phyloP scores from a whole-genome alignment of 2,113 vertebrate species.

The Orthonyx spaldingii region DNA sequence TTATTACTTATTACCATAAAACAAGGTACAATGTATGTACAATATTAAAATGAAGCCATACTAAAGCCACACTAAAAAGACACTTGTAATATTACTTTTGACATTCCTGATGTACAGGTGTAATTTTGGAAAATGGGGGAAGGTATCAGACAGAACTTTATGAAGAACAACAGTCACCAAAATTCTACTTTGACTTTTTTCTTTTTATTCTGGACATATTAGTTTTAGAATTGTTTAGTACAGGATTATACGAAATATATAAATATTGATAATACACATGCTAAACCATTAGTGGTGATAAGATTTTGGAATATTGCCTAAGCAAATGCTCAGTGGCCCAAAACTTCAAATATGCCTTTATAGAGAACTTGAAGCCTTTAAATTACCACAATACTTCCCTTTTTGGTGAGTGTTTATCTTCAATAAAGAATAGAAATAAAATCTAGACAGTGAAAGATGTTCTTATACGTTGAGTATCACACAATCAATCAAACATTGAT shows the following conservation, averaged over 20 bases:
- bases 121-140: constrained; percentile 72
- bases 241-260: constrained; percentile 39
- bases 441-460: constrained; percentile 69
- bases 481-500: constrained; percentile 81
- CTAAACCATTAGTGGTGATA: constrained; percentile 45
- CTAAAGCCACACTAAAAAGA: constrained; percentile 88
- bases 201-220: constrained; percentile 31
- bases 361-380: constrained; percentile 38
- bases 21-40: constrained; percentile 98
- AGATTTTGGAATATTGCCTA: constrained; percentile 44
- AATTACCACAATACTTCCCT: not conserved
- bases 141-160: constrained; percentile 77
- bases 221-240: constrained; percentile 58
- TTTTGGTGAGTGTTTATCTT: constrained; percentile 85
- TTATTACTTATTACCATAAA: constrained; percentile 95
- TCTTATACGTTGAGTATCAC: constrained; percentile 75
- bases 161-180: constrained; percentile 82
- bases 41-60: constrained; percentile 91
- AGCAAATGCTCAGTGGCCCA: constrained; percentile 49
- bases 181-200: constrained; percentile 42
- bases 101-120: constrained; percentile 74
- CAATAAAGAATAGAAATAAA: constrained; percentile 77
- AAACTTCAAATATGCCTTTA: constrained; percentile 38
- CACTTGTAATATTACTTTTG: constrained; percentile 83
- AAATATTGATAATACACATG: constrained; percentile 37